Base-by-base conservation (phyloP, 2,113 vertebrate genomes). In the Eulemur rufifrons region DNA sequence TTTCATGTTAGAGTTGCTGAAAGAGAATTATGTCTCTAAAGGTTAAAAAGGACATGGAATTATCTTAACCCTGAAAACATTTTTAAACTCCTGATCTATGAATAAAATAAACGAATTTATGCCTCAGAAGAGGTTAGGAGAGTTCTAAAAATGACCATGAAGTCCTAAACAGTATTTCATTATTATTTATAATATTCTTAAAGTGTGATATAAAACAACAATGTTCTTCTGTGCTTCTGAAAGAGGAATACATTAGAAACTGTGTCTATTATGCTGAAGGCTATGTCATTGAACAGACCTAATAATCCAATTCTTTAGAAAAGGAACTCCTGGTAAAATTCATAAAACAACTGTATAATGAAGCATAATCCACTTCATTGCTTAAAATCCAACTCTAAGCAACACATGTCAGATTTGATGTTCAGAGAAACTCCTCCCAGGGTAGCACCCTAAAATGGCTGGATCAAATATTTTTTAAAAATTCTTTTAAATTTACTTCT, bases 121-220 rank as follows among this genome's bases (percentile, higher is more conserved):
- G 45, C 32, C 80, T 61, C 66, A 81, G 8, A 80, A 78, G 91
- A 89, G 25, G 66, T 90, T 52, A 89, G 21, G 32, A 86, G 66
- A 94, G 52, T 12, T 95, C 34, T 74, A 81, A 95, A 37, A 85
- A 95, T 13, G 39, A 81, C 47, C 25, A 37, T 68, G 37, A 92
- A 61, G n/a, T 90, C 13, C 54, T 66, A 83, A 77, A 66, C 7
- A 91, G 13, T 37, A 52, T 89, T 91, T 96, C 73, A 77, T 74
- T 93, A 77, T 83, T 81, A 85, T 13, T 64, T 91, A 27, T 15
- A 94, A 69, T 52, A 91, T 50, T 90, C 68, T 86, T 95, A 71
- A 86, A 94, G 25, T 86, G n/a, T 71, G 61, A 86, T 25, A 50
- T 68, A 91, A 89, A 93, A 96, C 84, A 68, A 78, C n/a, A 89